Evolutionary conservation across 2,888 invertebrate species (phyloP).

Genomic region (Tetrapedia diversipes): DNA sequence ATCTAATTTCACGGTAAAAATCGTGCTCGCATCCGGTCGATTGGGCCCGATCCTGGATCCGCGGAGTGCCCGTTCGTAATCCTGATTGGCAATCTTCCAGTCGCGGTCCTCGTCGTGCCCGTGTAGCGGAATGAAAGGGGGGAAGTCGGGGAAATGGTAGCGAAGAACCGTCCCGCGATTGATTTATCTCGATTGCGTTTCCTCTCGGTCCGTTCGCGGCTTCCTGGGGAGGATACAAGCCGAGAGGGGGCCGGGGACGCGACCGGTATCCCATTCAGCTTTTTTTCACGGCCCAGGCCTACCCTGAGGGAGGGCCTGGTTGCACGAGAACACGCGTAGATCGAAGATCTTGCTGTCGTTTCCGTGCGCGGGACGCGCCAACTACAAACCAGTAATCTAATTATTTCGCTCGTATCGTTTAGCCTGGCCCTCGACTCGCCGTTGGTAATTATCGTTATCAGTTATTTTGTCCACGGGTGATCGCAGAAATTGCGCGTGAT

Average conservation of each 20-base stretch:
- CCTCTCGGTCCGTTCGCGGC: constrained; percentile 30
- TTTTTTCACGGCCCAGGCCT: constrained; percentile 22
- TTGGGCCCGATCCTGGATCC: constrained; percentile 46
- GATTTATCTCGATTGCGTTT: constrained; percentile 59
- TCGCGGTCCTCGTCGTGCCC: constrained; percentile 36
- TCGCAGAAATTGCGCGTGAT: constrained; percentile 11
- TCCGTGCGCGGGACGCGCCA: constrained; percentile 25
- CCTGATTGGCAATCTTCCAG: constrained; percentile 58
- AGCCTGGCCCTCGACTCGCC: not conserved
- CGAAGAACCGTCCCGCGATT: constrained; percentile 47
- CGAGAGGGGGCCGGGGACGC: constrained; percentile 1
- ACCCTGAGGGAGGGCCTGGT: not conserved
- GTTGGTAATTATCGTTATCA: constrained; percentile 50
- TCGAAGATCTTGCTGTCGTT: not conserved
- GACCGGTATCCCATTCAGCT: constrained; percentile 31
- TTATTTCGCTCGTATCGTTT: constrained; percentile 45
- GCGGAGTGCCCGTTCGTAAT: constrained; percentile 46
- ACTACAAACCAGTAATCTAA: constrained; percentile 55
- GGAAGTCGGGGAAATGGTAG: constrained; percentile 16
- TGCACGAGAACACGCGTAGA: constrained; percentile 25
- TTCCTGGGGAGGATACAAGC: too few species aligned
- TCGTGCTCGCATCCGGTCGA: constrained; percentile 40
- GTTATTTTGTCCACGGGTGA: constrained; percentile 24
- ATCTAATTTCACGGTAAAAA: constrained; percentile 47
- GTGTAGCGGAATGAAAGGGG: constrained; percentile 35